Conservation (phyloP, 2,113 vertebrate species). For the Myotis yumanensis region DNA sequence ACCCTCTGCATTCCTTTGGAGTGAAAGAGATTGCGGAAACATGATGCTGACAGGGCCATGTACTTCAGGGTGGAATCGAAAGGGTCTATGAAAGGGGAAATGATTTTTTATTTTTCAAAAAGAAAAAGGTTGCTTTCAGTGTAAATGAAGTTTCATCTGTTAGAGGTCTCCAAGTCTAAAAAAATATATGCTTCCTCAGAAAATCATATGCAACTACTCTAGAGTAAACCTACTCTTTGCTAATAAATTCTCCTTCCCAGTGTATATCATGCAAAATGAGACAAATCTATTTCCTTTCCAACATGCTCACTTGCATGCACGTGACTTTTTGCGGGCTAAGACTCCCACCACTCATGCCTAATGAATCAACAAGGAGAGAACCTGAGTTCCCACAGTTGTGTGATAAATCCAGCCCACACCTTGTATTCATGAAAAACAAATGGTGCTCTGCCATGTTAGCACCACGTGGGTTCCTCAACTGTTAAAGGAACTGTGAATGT, state of each 20-base stretch:
- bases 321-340: neutral
- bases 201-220: neutral
- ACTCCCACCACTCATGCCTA: neutral
- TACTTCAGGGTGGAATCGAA: neutral
- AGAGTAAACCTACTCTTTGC: neutral
- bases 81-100: neutral
- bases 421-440: constrained; percentile 1
- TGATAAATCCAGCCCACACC: neutral
- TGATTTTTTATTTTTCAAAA: constrained; percentile 24
- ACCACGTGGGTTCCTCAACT: neutral
- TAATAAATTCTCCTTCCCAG: constrained; percentile 25
- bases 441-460: neutral
- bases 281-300: neutral
- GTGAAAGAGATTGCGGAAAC: neutral
- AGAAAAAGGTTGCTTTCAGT: neutral
- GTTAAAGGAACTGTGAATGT: neutral
- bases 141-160: constrained; percentile 3
- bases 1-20: neutral
- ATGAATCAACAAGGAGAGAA: neutral
- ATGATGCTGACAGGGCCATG: neutral
- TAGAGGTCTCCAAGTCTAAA: constrained; percentile 32
- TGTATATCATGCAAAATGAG: neutral
- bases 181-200: neutral
- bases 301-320: neutral
- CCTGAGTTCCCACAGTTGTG: neutral